Percentiles rank a stretch among this genome's conserved stretches.
Evolutionary conservation across 2,888 invertebrate genomes (phyloP).

Genomic region (Toxonevra muliebris): DNA sequence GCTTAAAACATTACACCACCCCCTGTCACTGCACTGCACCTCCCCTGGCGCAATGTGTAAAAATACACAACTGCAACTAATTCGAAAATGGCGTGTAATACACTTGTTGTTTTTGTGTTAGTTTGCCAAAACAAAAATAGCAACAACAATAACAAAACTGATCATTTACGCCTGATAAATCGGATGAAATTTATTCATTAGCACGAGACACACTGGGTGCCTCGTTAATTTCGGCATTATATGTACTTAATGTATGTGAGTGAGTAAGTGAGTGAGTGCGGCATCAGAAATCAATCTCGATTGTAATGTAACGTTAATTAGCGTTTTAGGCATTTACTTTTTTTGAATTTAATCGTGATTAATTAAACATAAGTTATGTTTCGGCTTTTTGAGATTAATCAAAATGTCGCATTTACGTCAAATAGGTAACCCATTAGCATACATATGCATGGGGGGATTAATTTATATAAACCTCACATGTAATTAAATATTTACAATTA

Average conservation of each 20-base stretch:
- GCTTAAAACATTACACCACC: no score
- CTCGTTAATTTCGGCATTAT: slow-evolving; percentile 18
- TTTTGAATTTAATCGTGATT: slow-evolving; percentile 20
- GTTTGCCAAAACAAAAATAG: no score
- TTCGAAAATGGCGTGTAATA: not conserved
- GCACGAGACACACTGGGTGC: slow-evolving; percentile 15
- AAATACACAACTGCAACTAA: no score
- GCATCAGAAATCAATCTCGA: not conserved
- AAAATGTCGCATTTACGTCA: slow-evolving; percentile 53
- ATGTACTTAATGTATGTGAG: not conserved
- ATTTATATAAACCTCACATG: no score
- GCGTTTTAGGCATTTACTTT: slow-evolving; percentile 6
- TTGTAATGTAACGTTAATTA: slow-evolving; percentile 8
- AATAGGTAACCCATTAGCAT: slow-evolving; percentile 29
- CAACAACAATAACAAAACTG: not conserved
- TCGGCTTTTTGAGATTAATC: slow-evolving; percentile 45
- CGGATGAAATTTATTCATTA: slow-evolving; percentile 11
- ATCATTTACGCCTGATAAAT: slow-evolving; percentile 21
- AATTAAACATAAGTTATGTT: slow-evolving; percentile 11
- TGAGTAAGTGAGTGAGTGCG: not conserved
- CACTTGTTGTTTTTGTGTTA: not conserved
- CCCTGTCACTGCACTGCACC: no score
- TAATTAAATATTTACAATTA: no score
- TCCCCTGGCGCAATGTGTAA: no score
- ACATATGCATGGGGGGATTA: not conserved